Evolutionary conservation across 2,888 invertebrate species (phyloP), one percentile per base, ranked within the genome.

Genomic region (Theretra japonica): DNA sequence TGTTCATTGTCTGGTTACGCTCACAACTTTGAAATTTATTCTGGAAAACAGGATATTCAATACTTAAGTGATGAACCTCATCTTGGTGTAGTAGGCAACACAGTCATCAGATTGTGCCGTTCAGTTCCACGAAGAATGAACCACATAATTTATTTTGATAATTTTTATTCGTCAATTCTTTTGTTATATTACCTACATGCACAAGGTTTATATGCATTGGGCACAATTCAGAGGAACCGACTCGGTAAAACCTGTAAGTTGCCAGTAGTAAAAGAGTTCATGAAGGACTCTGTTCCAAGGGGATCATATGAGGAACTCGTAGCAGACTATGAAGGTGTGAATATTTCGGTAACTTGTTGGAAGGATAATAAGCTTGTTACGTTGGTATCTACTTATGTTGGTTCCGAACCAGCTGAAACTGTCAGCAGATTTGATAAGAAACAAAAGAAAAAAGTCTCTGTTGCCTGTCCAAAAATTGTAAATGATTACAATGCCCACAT

Each of bases 1-100:
- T 80, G 77, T 72, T 75, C 75, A 75, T 71, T 79, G 56, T 75
- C 73, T 73, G 79, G 79, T n/a, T 82, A 77, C 77, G 79, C 80
- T 60, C 28, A 78, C n/a, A 74, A 70, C 19, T 76, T 78, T 73
- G 75, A 75, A 56, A 68, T 78, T 33, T 76, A 76, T 72, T 70
- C 74, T 70, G 78, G 76, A 58, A 65, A 73, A 62, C 48, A 74
- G 50, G 56, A 74, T 68, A 50, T 72, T 23, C 25, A 69, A 25
- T 17, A 21, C 19, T 28, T 28, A 59, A 8, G 17, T 56, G 28
- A 28, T 6, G 59, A 59, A 59, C 59, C 28, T 23, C n/a, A n/a
- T n/a, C n/a, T n/a, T 28, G 28, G 4, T 28, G 28, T 28, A 28
- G 28, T 28, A 28, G 28, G 28, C 28, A 28, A 28, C 28, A 28